phyloP scores from a whole-genome alignment of 2,797 vertebrate species.

The Ibycter americanus region DNA sequence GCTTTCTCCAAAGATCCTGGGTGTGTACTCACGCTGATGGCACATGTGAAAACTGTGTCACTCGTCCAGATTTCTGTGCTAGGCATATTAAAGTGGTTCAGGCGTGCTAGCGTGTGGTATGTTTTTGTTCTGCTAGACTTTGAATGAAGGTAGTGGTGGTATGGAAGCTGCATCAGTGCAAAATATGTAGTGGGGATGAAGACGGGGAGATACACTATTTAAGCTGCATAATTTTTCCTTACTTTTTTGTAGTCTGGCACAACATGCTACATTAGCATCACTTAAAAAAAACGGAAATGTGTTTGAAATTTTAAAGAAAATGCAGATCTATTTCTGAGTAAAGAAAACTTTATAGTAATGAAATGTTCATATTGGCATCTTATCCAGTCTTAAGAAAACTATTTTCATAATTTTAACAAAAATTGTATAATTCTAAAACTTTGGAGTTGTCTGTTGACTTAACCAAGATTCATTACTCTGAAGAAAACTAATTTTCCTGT shows the following conservation, averaged over 20 bases:
- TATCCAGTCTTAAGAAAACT: background rate
- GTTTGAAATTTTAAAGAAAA: background rate
- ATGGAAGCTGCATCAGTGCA: background rate
- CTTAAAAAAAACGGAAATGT: background rate
- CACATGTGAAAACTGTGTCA: no score
- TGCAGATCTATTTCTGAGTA: background rate
- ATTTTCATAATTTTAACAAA: background rate
- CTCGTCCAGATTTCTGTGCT: background rate
- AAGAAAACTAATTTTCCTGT: background rate
- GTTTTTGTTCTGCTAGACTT: background rate
- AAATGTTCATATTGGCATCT: background rate
- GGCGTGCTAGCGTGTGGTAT: rapidly evolving
- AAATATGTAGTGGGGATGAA: background rate
- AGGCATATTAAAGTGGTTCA: background rate
- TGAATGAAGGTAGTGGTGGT: background rate
- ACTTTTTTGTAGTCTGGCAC: background rate
- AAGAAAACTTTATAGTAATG: background rate
- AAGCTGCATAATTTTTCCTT: background rate
- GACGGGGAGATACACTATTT: background rate
- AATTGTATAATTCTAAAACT: background rate
- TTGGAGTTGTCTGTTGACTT: background rate
- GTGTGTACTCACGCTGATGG: rapidly evolving
- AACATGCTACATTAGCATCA: background rate
- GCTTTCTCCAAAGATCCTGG: background rate
- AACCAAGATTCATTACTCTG: background rate